These are phyloP conservation scores for Ochropleura plecta DNA, from an alignment of 2,888 invertebrate species.

Conservation along the genomic window DNA sequence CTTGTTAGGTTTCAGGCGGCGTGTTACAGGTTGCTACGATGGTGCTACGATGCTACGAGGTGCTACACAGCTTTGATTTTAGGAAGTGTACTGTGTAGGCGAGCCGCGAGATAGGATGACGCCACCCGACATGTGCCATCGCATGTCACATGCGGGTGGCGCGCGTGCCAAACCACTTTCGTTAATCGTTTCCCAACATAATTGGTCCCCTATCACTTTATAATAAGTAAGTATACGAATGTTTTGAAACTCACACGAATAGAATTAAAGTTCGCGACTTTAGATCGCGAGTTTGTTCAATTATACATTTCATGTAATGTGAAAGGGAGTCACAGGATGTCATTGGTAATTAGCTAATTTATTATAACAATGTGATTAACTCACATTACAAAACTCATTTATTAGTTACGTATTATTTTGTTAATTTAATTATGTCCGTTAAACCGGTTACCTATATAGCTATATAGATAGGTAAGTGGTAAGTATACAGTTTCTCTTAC, in stretches of 20 bases:
- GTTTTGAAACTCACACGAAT: constrained; percentile 51
- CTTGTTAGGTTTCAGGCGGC: constrained; percentile 50
- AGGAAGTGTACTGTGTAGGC: constrained; percentile 63
- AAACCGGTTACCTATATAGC: background rate
- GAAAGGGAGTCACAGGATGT: background rate
- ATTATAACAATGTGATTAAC: background rate
- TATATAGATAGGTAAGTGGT: too few relatives aligned
- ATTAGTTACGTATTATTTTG: background rate
- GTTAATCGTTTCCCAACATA: constrained; percentile 80
- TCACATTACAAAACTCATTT: background rate
- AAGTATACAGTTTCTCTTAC: background rate
- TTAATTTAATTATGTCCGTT: constrained; percentile 4
- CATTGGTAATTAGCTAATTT: background rate
- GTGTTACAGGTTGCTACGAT: constrained; percentile 49
- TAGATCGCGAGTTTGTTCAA: constrained; percentile 28
- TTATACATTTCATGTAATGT: constrained; percentile 17
- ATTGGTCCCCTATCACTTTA: constrained; percentile 79
- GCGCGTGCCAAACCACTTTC: constrained; percentile 83
- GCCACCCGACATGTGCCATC: constrained; percentile 68
- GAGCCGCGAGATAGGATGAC: constrained; percentile 66
- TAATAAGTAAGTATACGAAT: constrained; percentile 42
- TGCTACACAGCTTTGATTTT: constrained; percentile 77
- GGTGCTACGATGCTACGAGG: constrained; percentile 59
- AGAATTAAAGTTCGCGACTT: constrained; percentile 35
- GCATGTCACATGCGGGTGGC: constrained; percentile 81